Evolutionary conservation across 2,113 vertebrate species (phyloP).

Genomic region (Stegostoma tigrinum): DNA sequence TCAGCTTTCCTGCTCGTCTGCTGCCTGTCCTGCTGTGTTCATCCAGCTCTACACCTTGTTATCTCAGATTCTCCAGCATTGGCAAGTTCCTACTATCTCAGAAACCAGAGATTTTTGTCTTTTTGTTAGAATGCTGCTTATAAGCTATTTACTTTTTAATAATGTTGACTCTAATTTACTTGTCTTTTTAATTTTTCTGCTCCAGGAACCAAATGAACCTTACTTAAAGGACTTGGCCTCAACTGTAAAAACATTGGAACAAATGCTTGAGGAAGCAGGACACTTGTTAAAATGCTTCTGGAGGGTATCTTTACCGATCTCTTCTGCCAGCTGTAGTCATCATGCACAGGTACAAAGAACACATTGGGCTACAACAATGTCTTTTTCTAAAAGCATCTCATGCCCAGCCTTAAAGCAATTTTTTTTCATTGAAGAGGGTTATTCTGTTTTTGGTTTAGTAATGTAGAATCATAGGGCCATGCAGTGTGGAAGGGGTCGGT

Average conservation of each 20-base stretch:
- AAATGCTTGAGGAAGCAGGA: slow-evolving; percentile 73
- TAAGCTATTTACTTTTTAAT: neutral
- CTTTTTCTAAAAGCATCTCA: neutral
- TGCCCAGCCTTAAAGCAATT: neutral
- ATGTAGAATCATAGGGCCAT: neutral
- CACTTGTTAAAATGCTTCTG: slow-evolving; percentile 76
- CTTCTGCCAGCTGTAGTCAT: slow-evolving; percentile 37
- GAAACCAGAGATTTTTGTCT: neutral
- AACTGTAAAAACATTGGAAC: slow-evolving; percentile 59
- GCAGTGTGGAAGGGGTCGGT: neutral
- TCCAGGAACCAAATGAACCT: slow-evolving; percentile 49
- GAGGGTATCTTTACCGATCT: slow-evolving; percentile 74
- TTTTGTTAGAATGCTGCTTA: neutral
- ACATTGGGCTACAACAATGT: neutral
- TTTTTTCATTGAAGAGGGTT: neutral
- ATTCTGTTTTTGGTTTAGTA: neutral
- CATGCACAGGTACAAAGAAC: slow-evolving; percentile 49
- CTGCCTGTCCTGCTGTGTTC: no score
- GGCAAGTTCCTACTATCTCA: neutral
- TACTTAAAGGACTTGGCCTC: slow-evolving; percentile 53
- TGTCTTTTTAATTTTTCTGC: neutral
- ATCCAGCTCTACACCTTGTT: no score
- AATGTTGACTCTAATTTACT: neutral
- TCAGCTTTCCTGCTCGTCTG: no score
- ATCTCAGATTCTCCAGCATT: no score